Evolutionary conservation across 2,888 invertebrate species (phyloP), one percentile per base, ranked within the genome.

Genomic region (Homarus gammarus): DNA sequence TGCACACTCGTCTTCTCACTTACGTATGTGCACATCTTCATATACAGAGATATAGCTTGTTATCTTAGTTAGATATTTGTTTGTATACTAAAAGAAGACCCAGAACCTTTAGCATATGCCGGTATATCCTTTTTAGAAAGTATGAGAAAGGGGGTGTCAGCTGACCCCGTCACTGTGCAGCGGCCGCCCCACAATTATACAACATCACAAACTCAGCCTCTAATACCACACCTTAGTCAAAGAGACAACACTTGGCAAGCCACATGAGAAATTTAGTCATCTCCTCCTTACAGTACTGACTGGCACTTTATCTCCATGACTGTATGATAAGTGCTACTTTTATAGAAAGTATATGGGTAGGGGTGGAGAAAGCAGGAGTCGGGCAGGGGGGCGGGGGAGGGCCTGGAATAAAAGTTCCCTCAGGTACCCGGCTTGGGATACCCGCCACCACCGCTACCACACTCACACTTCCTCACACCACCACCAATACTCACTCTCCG

Each of bases 301-400:
- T 40, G 49, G 49, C 49, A 49, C 56, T 18, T 56, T 56, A 56
- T 18, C 56, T 18, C 10, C 56, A 18, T 8, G 18, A 56, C 56
- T 18, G 6, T 18, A 18, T 18, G 56, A 18, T 2, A 56, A 56
- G 56, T 56, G 56, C 56, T 18, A 18, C 56, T 56, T 33, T 36
- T 33, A n/a, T 78, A 78, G 56, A 51, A 56, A 78, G 36, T 78
- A 78, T 78, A 78, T 78, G 78, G 78, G 51, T 78, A 78, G 78
- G 31, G 77, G 77, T 78, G 78, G 78, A 78, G 78, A 78, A 78
- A 78, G 78, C 56, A 56, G 56, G 56, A 56, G 56, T 2, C 18
- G 10, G 56, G 56, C 15, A 18, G 6, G 56, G 56, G 56, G 2
- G 18, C 15, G 10, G 18, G 56, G 56, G 56, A 18, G 56, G 15